These are phyloP conservation scores for Carcina quercana DNA, from an alignment of 2,888 invertebrate genomes.

Conservation along the genomic window DNA sequence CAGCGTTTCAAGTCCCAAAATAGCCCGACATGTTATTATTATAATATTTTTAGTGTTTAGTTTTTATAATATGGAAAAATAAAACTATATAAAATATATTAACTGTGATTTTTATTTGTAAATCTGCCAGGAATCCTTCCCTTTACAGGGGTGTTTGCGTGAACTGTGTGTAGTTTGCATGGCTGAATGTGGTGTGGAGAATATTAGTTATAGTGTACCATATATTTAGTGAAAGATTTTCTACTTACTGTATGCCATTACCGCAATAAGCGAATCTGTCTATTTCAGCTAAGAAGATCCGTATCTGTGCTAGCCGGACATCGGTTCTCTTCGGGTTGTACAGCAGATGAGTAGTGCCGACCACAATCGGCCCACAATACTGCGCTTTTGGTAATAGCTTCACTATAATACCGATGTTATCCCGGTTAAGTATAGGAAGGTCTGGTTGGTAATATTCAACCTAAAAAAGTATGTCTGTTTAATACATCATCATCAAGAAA, in stretches of 20 bases:
- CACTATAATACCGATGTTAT: constrained; percentile 90
- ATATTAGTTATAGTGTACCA: neutral
- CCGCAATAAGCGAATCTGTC: constrained; percentile 80
- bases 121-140: too few relatives aligned
- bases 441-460: constrained; percentile 79
- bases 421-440: constrained; percentile 82
- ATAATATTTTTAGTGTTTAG: too few relatives aligned
- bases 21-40: too few relatives aligned
- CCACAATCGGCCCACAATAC: constrained; percentile 75
- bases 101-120: too few relatives aligned
- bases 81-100: too few relatives aligned
- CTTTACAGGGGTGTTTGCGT: too few relatives aligned
- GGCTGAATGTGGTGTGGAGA: too few relatives aligned
- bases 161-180: too few relatives aligned
- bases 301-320: constrained; percentile 91
- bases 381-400: constrained; percentile 77
- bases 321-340: constrained; percentile 94
- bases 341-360: constrained; percentile 95
- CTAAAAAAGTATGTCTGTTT: constrained; percentile 20
- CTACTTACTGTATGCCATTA: constrained; percentile 36
- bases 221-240: too few relatives aligned
- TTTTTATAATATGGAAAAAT: too few relatives aligned
- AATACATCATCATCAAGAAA: neutral
- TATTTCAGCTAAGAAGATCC: constrained; percentile 88
- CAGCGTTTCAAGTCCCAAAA: too few relatives aligned